These are phyloP conservation scores for Mamestra brassicae DNA, from an alignment of 2,888 invertebrate genomes.

Conservation along the genomic window DNA sequence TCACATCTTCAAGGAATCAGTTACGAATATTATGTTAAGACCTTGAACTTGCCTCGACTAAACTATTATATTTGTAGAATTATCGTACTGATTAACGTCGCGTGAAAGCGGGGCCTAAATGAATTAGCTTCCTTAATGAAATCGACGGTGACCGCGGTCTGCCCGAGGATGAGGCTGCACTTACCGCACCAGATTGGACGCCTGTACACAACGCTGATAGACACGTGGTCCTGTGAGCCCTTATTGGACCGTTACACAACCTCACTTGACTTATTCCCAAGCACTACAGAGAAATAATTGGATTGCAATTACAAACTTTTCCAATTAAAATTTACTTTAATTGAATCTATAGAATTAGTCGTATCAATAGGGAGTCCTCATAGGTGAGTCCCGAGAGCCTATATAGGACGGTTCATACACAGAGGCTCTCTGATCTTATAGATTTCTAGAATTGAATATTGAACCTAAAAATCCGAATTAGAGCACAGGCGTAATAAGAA, in stretches of 20 bases:
- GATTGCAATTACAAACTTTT: neutral
- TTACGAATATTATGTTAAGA: too few species aligned
- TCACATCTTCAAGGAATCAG: too few species aligned
- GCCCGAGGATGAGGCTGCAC: slow-evolving; percentile 3
- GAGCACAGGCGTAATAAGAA: too few species aligned
- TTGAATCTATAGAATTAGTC: neutral
- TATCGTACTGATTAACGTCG: neutral
- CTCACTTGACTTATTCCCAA: neutral
- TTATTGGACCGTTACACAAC: neutral
- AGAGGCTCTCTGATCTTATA: too few species aligned
- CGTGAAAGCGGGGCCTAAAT: neutral
- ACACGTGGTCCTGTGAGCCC: neutral
- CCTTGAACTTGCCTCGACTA: neutral
- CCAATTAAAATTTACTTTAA: neutral
- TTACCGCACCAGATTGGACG: neutral
- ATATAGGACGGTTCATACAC: too few species aligned
- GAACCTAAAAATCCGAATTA: too few species aligned
- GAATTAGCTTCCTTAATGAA: neutral
- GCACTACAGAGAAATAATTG: neutral
- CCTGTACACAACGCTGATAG: neutral
- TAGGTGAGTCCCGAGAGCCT: neutral
- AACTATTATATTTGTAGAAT: neutral
- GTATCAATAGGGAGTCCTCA: neutral
- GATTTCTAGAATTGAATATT: too few species aligned
- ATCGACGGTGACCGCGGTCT: neutral